phyloP scores from a whole-genome alignment of 2,113 vertebrate genomes.

The Xenopus borealis region DNA sequence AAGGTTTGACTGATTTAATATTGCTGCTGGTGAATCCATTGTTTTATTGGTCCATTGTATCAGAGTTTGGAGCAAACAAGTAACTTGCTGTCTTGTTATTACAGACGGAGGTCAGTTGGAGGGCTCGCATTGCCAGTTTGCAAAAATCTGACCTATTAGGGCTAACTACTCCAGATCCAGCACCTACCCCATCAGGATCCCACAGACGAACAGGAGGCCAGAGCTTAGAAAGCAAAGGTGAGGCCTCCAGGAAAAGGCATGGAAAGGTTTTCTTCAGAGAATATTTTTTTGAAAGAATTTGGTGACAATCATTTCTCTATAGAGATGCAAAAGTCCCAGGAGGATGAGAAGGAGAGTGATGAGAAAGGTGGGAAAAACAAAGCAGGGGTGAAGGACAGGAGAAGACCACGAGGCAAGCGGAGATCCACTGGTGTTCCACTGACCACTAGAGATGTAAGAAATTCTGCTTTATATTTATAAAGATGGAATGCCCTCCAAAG shows the following conservation, averaged over 20 bases:
- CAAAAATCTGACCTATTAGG: slow-evolving; percentile 79
- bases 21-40: too few relatives aligned
- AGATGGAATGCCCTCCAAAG: too few relatives aligned
- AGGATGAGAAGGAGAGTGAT: slow-evolving; percentile 47
- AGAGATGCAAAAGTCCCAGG: slow-evolving; percentile 45
- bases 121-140: slow-evolving; percentile 75
- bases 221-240: slow-evolving; percentile 32
- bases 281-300: not conserved
- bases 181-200: not conserved
- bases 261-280: not conserved
- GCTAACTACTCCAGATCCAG: slow-evolving; percentile 68
- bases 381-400: slow-evolving; percentile 33
- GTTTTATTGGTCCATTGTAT: too few relatives aligned
- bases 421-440: slow-evolving; percentile 39
- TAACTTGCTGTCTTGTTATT: not conserved
- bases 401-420: slow-evolving; percentile 39
- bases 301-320: not conserved
- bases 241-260: not conserved
- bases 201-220: slow-evolving; percentile 13
- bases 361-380: slow-evolving; percentile 34
- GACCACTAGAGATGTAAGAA: slow-evolving; percentile 41
- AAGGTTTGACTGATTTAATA: too few relatives aligned
- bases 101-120: slow-evolving; percentile 72
- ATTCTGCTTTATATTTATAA: not conserved
- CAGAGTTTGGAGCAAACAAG: too few relatives aligned